These are phyloP conservation scores for Germaria angustata DNA, from an alignment of 2,888 invertebrate genomes.

Conservation along the genomic window DNA sequence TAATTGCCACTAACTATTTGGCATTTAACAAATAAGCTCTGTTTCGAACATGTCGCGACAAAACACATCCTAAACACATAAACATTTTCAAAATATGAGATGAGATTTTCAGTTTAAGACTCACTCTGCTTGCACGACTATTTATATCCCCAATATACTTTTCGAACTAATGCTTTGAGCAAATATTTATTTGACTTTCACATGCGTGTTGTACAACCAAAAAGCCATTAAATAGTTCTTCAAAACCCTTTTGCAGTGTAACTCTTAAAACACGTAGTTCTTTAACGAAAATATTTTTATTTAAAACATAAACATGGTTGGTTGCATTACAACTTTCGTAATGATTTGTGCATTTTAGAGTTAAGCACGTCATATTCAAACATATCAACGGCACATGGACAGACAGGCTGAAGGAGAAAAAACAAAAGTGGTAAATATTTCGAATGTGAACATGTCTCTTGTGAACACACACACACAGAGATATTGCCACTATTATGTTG, in stretches of 20 bases:
- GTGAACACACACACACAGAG: not conserved
- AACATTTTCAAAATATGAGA: slow-evolving; percentile 75
- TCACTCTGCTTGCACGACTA: not conserved
- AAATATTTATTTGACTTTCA: not conserved
- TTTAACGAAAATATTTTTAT: slow-evolving; percentile 32
- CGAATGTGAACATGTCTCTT: slow-evolving; percentile 7
- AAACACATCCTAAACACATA: slow-evolving; percentile 77
- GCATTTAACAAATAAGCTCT: slow-evolving; percentile 45
- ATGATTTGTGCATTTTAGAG: slow-evolving; percentile 76
- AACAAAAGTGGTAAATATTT: slow-evolving; percentile 34
- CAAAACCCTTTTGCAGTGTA: slow-evolving; percentile 19
- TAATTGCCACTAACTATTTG: not conserved
- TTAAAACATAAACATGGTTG: slow-evolving; percentile 35
- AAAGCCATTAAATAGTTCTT: not conserved
- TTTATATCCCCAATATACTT: slow-evolving; percentile 3
- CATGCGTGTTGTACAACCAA: slow-evolving; percentile 10
- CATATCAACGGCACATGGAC: slow-evolving; percentile 47
- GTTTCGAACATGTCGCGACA: slow-evolving; percentile 68
- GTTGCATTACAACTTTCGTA: slow-evolving; percentile 73
- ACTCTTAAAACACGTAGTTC: slow-evolving; percentile 41
- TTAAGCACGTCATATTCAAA: slow-evolving; percentile 65
- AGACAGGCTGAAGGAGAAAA: not conserved
- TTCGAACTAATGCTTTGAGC: not conserved
- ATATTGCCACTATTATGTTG: not conserved
- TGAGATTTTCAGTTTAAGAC: slow-evolving; percentile 70